Percentiles rank a stretch among this genome's conserved stretches.
phyloP scores from a whole-genome alignment of 1,140 invertebrate genomes.

The Galendromus occidentalis region DNA sequence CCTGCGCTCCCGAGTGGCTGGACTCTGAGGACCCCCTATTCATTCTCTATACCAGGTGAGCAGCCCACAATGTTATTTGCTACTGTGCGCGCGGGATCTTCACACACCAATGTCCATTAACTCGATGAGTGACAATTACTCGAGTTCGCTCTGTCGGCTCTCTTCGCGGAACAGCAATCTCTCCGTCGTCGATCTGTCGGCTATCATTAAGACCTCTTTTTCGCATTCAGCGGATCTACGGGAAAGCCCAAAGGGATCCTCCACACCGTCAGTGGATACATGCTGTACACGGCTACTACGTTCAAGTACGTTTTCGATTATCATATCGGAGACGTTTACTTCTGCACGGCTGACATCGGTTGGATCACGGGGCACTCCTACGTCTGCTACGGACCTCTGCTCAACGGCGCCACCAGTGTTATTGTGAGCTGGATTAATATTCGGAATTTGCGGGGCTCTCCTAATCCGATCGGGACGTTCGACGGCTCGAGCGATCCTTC shows the following conservation, averaged over 20 bases:
- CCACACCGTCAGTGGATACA: conserved; percentile 79
- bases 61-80: neutral
- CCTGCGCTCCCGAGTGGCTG: conserved; percentile 80
- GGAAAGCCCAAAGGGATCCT: conserved; percentile 93
- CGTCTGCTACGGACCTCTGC: conserved; percentile 77
- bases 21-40: conserved; percentile 84
- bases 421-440: conserved; percentile 48
- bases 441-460: too few relatives aligned
- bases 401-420: conserved; percentile 77
- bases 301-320: conserved; percentile 92
- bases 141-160: too few relatives aligned
- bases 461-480: neutral
- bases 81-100: neutral
- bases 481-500: neutral
- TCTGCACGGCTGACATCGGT: conserved; percentile 97
- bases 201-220: too few relatives aligned
- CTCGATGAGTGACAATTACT: too few relatives aligned
- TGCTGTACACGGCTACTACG: conserved; percentile 68
- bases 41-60: conserved; percentile 78
- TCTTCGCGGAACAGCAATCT: neutral
- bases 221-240: conserved; percentile 56
- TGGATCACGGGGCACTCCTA: conserved; percentile 97
- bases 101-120: too few relatives aligned
- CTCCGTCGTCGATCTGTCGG: too few relatives aligned
- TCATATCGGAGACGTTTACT: conserved; percentile 70